These are phyloP conservation scores for Anthrax anthrax DNA, from an alignment of 2,888 invertebrate species.

Conservation along the genomic window DNA sequence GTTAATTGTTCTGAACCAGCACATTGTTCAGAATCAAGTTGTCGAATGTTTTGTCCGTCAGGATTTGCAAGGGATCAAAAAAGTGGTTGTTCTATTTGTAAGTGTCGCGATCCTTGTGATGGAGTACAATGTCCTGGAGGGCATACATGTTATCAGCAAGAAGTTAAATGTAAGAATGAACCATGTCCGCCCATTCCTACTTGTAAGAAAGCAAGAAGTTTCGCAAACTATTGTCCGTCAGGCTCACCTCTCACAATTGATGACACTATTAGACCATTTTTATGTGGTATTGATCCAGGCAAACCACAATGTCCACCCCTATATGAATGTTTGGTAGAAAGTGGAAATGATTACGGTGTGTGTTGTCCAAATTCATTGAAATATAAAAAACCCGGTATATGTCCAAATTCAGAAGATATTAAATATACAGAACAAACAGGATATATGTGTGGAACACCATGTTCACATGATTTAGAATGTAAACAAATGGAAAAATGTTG, in stretches of 20 bases:
- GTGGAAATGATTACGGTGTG: constrained; percentile 73
- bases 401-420: constrained; percentile 41
- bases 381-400: constrained; percentile 63
- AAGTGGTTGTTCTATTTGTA: constrained; percentile 63
- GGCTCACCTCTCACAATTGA: constrained; percentile 57
- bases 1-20: constrained; percentile 37
- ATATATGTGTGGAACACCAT: constrained; percentile 47
- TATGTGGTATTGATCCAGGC: constrained; percentile 66
- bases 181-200: constrained; percentile 77
- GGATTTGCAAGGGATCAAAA: constrained; percentile 56
- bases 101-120: constrained; percentile 68
- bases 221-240: constrained; percentile 64
- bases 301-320: constrained; percentile 73
- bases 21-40: constrained; percentile 64
- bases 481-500: constrained; percentile 73
- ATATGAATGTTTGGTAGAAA: constrained; percentile 65
- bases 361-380: constrained; percentile 68
- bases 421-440: constrained; percentile 29
- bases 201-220: constrained; percentile 62
- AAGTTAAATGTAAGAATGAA: constrained; percentile 59
- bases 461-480: constrained; percentile 68
- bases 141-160: constrained; percentile 62
- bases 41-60: constrained; percentile 74
- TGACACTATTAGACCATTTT: constrained; percentile 62
- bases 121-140: constrained; percentile 60